A percentile compares a stretch with the other conserved stretches of the same genome.
Conservation (phyloP, 2,113 vertebrate species). For the Columbina picui region DNA sequence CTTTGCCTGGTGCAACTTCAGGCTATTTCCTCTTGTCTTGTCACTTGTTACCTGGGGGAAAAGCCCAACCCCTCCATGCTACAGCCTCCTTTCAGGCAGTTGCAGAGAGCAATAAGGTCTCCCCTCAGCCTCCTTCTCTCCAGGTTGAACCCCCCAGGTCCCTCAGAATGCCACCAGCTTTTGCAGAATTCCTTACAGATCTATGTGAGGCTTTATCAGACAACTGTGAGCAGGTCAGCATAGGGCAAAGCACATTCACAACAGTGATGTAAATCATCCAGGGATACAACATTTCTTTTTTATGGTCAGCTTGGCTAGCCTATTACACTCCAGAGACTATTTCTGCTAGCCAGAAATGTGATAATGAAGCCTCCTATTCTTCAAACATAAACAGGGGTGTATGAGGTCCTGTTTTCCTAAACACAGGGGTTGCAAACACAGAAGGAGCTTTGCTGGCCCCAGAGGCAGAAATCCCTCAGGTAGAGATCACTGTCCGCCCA, state of each 20-base stretch:
- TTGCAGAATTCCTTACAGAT: background rate
- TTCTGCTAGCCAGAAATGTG: background rate
- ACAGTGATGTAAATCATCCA: background rate
- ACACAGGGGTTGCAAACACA: background rate
- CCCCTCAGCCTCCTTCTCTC: background rate
- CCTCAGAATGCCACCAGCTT: background rate
- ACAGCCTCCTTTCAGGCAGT: background rate
- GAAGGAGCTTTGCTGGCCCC: background rate
- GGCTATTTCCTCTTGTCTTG: too few species aligned
- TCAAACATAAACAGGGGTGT: background rate
- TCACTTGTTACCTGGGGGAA: too few species aligned
- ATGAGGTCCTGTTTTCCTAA: background rate
- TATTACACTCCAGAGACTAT: background rate
- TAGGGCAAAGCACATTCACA: rapidly evolving
- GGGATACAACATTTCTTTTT: background rate
- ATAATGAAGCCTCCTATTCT: background rate
- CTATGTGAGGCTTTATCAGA: rapidly evolving
- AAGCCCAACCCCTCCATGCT: too few species aligned
- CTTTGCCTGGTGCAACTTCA: too few species aligned
- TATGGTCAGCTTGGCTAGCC: background rate
- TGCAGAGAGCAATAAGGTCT: background rate
- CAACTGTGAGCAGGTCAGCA: background rate
- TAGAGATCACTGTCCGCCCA: background rate
- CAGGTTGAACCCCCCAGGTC: background rate
- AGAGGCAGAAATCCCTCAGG: background rate